phyloP scores from a whole-genome alignment of 2,797 vertebrate species.

The Aratinga solstitialis region DNA sequence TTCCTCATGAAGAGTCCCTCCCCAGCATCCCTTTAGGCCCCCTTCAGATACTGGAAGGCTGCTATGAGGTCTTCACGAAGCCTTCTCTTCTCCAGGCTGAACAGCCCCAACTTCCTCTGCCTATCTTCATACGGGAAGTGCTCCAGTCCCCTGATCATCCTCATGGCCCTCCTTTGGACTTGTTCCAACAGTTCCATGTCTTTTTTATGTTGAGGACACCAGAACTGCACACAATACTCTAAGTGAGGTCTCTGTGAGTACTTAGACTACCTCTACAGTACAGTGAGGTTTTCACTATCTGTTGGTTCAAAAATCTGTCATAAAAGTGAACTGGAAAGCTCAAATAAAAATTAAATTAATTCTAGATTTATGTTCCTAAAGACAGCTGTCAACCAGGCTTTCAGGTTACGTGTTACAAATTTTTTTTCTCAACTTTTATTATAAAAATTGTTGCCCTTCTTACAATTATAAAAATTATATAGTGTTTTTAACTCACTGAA shows the following conservation, averaged over 20 bases:
- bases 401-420: neutral
- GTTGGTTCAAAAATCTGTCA: neutral
- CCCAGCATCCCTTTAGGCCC: too few species aligned
- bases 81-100: too few species aligned
- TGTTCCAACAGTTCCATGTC: too few species aligned
- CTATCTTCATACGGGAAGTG: too few species aligned
- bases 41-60: too few species aligned
- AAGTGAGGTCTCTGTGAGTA: neutral
- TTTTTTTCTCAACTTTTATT: neutral
- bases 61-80: too few species aligned
- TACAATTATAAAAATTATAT: neutral
- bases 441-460: neutral
- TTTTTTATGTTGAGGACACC: too few species aligned
- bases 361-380: neutral
- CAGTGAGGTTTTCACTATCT: neutral
- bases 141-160: too few species aligned
- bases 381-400: neutral
- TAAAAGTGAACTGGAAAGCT: neutral
- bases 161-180: too few species aligned
- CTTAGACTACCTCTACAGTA: neutral
- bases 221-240: too few species aligned
- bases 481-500: neutral
- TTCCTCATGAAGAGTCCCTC: too few species aligned
- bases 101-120: too few species aligned
- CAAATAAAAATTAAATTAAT: neutral